Base-by-base conservation (phyloP, 2,888 invertebrate genomes). In the Archaeoteleia sp. region DNA sequence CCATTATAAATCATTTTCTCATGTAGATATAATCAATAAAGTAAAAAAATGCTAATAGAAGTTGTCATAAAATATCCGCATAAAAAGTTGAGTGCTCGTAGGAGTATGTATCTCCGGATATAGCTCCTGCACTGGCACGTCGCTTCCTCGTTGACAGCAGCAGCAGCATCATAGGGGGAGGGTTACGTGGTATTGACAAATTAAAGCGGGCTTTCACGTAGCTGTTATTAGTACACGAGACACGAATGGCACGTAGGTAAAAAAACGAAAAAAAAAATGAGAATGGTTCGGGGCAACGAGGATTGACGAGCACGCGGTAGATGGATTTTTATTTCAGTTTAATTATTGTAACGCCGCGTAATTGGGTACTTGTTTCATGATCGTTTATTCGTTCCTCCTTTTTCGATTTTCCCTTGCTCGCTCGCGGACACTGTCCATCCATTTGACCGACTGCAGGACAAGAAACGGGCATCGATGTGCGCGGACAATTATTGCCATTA, bases 241-340 rank as follows among this genome's bases (percentile, higher is more conserved):
- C 71, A 74, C 70, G 71, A 66, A 53, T 57, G 70, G 63, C 65
- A 66, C 67, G 75, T 61, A 53, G 69, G 63, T 63, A 53, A 69
- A 39, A 39, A 25, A 53, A 35, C 39, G 45, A 54, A 68, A 61
- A 70, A 70, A 72, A 75, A 74, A 70, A 68, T 35, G 61, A 60
- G 48, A 20, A 57, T 48, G 34, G 54, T 29, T 43, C 29, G 37
- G 12, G 65, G 58, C 58, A 48, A 51, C 48, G 49, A 57, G 54
- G 60, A 74, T 79, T 77, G 78, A 81, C 78, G 78, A 76, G 71
- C 70, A 25, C 46, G 70, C 45, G 43, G 39, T 65, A 73, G 65
- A 73, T 72, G 74, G 75, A 81, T 79, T 81, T 82, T 82, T 80
- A 80, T 79, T 80, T 75, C 77, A 73, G 73, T 81, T 83, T 81